Conservation (phyloP, 2,797 vertebrate genomes). For the Anabacerthia variegaticeps region DNA sequence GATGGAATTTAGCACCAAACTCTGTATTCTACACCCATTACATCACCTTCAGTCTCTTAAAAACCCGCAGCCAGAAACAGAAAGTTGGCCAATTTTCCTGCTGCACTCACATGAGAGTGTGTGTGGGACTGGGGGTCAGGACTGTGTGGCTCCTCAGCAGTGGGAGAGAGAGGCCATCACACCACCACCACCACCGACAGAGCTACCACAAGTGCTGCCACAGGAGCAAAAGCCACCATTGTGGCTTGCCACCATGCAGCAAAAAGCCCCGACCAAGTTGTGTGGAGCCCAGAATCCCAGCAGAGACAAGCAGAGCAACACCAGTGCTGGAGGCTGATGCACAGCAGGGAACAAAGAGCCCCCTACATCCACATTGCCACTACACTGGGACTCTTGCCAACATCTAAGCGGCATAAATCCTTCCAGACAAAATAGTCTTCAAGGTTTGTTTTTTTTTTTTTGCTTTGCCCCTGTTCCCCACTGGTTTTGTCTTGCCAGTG, state of each 20-base stretch:
- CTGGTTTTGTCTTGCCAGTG: background rate
- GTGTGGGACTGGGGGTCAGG: fast-evolving
- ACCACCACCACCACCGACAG: background rate
- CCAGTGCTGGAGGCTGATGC: background rate
- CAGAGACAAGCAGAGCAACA: background rate
- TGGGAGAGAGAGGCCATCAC: background rate
- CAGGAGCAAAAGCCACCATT: background rate
- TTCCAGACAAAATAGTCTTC: background rate
- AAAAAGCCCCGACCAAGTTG: background rate
- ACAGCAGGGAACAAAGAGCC: background rate
- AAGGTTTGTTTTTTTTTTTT: background rate
- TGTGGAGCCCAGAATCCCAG: background rate
- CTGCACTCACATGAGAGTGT: background rate
- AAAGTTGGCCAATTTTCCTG: too few species aligned
- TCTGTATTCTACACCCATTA: too few species aligned
- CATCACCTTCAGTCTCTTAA: fast-evolving
- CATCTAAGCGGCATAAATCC: background rate
- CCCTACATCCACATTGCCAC: background rate
- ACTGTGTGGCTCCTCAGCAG: background rate
- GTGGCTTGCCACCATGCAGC: background rate
- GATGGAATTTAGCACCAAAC: background rate
- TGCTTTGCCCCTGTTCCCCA: background rate
- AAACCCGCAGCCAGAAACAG: too few species aligned
- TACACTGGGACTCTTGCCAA: background rate
- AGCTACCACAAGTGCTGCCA: background rate